Base-by-base conservation (phyloP, 2,888 invertebrate species). In the Dorcus hopei region DNA sequence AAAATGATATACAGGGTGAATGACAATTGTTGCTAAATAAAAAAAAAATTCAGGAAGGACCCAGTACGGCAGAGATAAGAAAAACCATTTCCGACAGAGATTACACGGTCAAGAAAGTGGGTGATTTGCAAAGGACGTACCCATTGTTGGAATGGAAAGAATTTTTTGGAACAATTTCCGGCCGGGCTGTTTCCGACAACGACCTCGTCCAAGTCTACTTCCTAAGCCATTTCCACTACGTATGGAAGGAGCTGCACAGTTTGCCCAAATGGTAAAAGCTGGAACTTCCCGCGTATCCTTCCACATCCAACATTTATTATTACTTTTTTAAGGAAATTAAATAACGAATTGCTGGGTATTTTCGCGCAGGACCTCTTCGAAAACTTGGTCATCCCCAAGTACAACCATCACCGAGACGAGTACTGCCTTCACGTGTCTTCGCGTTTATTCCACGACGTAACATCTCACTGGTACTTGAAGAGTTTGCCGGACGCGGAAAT, bases 291-390 rank as follows among this genome's bases (percentile, higher is more conserved):
- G 9, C 52, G 3, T 19, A n/a, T 54, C 14, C 14, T 1, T 14
- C 14, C 14, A 14, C n/a, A n/a, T n/a, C 14, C 14, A 1, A 14
- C 14, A 14, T 14, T 14, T 1, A 14, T n/a, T n/a, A 14, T 14
- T 14, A 1, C 1, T 14, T 2, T 61, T 67, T 60, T 49, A 45
- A 70, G 70, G 50, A 53, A 62, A 58, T 49, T 70, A 19, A 65
- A 67, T 47, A 68, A 72, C 47, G 65, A 63, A n/a, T 49, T 72
- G 5, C 54, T 72, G 38, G 64, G 67, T 42, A 68, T 72, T 52
- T 70, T 68, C 48, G 68, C 70, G 0, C 54, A 66, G 40, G 66
- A 71, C 51, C 53, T 73, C 1, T 73, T 69, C 52, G 60, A 67
- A 50, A 67, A 71, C 38, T 61, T 68, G 11, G 67, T 72, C 1